phyloP scores from a whole-genome alignment of 53 echinoderm and acorn worm species.

The Temnopleurus reevesii region DNA sequence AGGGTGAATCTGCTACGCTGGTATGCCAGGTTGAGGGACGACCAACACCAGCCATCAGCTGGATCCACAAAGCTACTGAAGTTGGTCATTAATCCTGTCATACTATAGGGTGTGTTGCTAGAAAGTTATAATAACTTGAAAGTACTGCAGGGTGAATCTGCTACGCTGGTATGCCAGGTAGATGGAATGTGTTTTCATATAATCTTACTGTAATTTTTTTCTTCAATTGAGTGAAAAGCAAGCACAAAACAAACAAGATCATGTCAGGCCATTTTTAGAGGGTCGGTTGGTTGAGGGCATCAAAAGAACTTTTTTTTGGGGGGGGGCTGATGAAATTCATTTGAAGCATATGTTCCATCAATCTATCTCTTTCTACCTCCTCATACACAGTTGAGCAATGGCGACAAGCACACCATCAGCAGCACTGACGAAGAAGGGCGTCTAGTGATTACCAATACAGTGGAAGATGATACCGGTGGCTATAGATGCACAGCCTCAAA shows the following conservation, averaged over 20 bases:
- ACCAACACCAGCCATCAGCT: conserved; percentile 9
- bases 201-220: no score
- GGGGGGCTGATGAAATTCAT: no score
- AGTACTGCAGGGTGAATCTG: not conserved
- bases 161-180: not conserved
- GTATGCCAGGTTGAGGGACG: conserved; percentile 6
- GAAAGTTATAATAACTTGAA: no score
- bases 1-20: not conserved
- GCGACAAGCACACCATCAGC: not conserved
- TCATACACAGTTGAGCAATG: not conserved
- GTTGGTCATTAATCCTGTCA: no score
- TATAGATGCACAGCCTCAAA: conserved; percentile 22
- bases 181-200: no score
- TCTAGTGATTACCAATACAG: not conserved
- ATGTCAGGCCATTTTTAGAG: no score
- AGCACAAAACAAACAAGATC: no score
- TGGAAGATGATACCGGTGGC: conserved; percentile 9
- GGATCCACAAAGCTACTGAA: conserved; percentile 11
- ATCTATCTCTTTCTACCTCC: not conserved
- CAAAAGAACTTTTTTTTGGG: no score
- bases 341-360: no score
- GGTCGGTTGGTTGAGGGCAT: no score
- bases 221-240: no score
- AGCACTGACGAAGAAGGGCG: not conserved
- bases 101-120: no score